Evolutionary conservation across 2,797 vertebrate genomes (phyloP).

Genomic region (Sebastiscus albofasciatus): DNA sequence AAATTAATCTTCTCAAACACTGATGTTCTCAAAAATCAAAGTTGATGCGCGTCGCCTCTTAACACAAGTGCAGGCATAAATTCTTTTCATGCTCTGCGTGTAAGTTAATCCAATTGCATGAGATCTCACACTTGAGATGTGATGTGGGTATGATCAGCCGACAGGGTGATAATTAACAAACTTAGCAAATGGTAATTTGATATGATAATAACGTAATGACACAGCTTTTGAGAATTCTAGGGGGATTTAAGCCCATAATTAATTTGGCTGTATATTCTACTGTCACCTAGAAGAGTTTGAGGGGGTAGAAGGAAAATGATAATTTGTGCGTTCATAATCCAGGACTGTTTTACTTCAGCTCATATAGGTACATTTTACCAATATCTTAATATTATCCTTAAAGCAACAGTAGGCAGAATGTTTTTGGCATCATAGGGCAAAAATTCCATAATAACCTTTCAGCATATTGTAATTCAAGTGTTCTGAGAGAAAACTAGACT

Average conservation of each 20-base stretch:
- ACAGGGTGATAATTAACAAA: conserved; percentile 72
- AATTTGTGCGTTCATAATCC: not conserved
- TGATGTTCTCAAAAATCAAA: conserved; percentile 42
- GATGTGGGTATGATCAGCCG: conserved; percentile 38
- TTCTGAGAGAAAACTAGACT: too few species aligned
- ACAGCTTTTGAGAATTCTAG: conserved; percentile 41
- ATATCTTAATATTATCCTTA: not conserved
- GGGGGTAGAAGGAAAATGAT: not conserved
- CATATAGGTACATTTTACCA: not conserved
- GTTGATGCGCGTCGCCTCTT: conserved; percentile 18
- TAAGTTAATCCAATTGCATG: conserved; percentile 35
- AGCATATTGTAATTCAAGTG: too few species aligned
- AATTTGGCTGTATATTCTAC: conserved; percentile 41
- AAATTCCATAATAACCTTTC: too few species aligned
- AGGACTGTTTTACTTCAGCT: not conserved
- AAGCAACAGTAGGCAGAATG: too few species aligned
- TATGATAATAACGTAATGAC: conserved; percentile 59
- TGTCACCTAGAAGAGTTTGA: conserved; percentile 23
- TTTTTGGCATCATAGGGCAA: too few species aligned
- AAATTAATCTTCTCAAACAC: conserved; percentile 55
- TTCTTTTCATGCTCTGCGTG: conserved; percentile 35
- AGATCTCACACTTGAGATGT: conserved; percentile 56
- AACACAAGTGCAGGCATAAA: conserved; percentile 24
- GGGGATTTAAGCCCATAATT: conserved; percentile 53
- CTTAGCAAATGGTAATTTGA: conserved; percentile 64